Percentiles rank a stretch among this genome's conserved stretches.
phyloP scores from a whole-genome alignment of 2,888 invertebrate species.

The Tetramorium bicarinatum region DNA sequence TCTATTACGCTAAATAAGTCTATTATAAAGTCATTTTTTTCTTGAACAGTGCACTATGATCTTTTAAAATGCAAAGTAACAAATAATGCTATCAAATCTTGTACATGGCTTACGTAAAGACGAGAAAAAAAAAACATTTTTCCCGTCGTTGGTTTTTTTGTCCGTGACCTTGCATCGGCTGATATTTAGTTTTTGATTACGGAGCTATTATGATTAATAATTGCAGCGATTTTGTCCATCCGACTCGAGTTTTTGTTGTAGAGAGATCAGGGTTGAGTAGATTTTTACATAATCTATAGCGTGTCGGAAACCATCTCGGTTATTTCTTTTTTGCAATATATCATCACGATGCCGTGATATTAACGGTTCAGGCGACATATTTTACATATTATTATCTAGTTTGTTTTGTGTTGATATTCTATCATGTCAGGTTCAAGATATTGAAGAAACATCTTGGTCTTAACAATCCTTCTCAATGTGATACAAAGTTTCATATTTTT shows the following conservation, averaged over 20 bases:
- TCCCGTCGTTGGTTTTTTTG: not conserved
- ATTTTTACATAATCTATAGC: conserved; percentile 24
- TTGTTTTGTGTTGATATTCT: not conserved
- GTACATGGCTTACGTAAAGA: not conserved
- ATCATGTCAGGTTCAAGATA: not conserved
- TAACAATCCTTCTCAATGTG: not conserved
- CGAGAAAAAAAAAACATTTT: conserved; percentile 6
- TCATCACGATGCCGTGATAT: not conserved
- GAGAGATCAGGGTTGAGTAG: conserved; percentile 19
- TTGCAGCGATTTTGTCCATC: conserved; percentile 5
- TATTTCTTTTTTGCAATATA: not conserved
- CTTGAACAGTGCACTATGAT: not conserved
- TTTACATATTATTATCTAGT: not conserved
- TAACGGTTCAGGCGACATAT: not conserved
- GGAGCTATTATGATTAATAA: not conserved
- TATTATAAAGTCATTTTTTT: not conserved
- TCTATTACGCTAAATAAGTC: not conserved
- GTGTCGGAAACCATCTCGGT: not conserved
- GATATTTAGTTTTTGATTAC: conserved; percentile 28
- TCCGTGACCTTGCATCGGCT: not conserved
- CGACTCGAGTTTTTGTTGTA: conserved; percentile 2
- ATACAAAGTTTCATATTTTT: not conserved
- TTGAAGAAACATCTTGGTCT: not conserved
- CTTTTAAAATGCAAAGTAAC: not conserved
- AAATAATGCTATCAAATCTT: not conserved